Conservation (phyloP, 2,797 vertebrate genomes). For the Anolis apletophallus region DNA sequence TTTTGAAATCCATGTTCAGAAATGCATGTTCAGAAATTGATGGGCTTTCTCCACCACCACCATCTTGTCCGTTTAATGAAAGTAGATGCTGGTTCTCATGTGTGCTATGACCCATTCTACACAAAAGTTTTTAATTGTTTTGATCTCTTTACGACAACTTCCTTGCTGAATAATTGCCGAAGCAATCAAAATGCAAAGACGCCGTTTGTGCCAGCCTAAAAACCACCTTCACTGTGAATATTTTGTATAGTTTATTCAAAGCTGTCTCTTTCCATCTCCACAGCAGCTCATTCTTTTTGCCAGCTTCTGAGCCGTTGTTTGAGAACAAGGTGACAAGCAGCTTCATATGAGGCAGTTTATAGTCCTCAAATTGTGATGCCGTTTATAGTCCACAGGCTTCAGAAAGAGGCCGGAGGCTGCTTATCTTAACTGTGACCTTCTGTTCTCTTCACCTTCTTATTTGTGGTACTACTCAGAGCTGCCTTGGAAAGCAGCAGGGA, state of each 20-base stretch:
- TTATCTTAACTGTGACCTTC: slow-evolving; percentile 2
- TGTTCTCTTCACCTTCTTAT: neutral
- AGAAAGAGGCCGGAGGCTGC: neutral
- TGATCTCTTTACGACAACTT: slow-evolving; percentile 43
- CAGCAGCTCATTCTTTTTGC: slow-evolving; percentile 49
- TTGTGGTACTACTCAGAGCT: neutral
- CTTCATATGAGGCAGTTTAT: slow-evolving; percentile 55
- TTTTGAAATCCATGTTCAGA: slow-evolving; percentile 24
- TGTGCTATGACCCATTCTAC: slow-evolving; percentile 37
- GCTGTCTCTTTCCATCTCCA: slow-evolving; percentile 50
- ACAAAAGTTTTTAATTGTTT: neutral
- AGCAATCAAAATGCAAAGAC: slow-evolving; percentile 66
- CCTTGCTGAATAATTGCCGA: slow-evolving; percentile 44
- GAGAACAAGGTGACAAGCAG: slow-evolving; percentile 49
- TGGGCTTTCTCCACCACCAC: neutral
- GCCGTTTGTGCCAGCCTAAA: slow-evolving; percentile 48
- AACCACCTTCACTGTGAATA: slow-evolving; percentile 43
- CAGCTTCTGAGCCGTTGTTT: slow-evolving; percentile 56
- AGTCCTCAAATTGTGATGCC: slow-evolving; percentile 2
- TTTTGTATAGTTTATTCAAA: slow-evolving; percentile 55
- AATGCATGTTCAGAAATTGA: slow-evolving; percentile 37
- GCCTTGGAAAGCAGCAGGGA: neutral
- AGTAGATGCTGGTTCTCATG: slow-evolving; percentile 46
- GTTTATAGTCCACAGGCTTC: slow-evolving; percentile 13
- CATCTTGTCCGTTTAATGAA: slow-evolving; percentile 42